phyloP scores from a whole-genome alignment of 2,888 invertebrate genomes.

The Eupithecia subumbrata region DNA sequence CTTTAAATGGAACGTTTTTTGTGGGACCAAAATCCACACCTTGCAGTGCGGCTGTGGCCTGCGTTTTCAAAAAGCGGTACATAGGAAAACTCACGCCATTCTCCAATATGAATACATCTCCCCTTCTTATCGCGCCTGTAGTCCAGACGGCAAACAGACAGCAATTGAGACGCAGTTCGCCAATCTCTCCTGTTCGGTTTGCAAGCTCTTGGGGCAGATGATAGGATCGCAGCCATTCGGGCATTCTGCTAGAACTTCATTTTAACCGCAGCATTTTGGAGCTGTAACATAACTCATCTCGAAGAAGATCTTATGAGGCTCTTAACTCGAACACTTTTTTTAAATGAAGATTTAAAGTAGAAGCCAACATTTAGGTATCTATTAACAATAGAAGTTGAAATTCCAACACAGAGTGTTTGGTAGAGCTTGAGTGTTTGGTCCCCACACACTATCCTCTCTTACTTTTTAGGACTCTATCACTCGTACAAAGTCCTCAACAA shows the following conservation, averaged over 20 bases:
- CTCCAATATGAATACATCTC: conserved; percentile 28
- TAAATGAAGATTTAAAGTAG: too few species aligned
- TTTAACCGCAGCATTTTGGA: conserved; percentile 22
- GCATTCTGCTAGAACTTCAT: conserved; percentile 32
- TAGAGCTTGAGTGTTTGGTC: too few species aligned
- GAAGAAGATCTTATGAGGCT: too few species aligned
- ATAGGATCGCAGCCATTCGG: conserved; percentile 25
- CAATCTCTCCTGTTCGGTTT: conserved; percentile 15
- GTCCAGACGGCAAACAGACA: conserved; percentile 15
- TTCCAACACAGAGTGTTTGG: too few species aligned
- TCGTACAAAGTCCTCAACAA: too few species aligned
- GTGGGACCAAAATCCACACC: not conserved
- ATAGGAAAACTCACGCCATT: conserved; percentile 33
- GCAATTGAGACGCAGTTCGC: conserved; percentile 9
- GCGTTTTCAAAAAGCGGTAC: not conserved
- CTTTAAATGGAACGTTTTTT: not conserved
- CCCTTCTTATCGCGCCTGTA: conserved; percentile 27
- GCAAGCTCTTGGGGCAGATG: conserved; percentile 23
- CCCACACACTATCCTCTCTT: too few species aligned
- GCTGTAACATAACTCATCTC: not conserved
- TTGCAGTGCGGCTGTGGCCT: too few species aligned
- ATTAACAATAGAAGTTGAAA: too few species aligned
- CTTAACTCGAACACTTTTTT: too few species aligned
- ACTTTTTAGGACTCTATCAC: too few species aligned
- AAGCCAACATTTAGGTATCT: too few species aligned